Percentiles rank a stretch among this genome's conserved stretches.
These are phyloP conservation scores for Malaclemys terrapin DNA, from an alignment of 2,113 vertebrate species.

Conservation along the genomic window DNA sequence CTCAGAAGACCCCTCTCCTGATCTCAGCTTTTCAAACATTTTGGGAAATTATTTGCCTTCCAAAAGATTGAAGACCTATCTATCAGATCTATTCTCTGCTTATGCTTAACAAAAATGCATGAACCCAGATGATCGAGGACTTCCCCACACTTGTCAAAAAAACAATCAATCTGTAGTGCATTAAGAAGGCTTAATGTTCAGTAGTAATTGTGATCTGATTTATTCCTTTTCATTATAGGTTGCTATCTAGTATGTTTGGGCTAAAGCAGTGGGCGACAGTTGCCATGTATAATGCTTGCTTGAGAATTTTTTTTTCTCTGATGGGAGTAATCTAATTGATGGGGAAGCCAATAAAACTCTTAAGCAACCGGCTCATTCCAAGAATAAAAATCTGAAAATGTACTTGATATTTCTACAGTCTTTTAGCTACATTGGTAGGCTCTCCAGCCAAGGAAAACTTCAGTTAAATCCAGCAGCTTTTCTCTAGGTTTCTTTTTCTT, in stretches of 20 bases:
- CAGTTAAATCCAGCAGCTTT: too few relatives aligned
- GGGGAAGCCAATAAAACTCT: background rate
- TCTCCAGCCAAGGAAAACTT: too few relatives aligned
- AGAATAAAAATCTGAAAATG: background rate
- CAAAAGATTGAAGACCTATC: background rate
- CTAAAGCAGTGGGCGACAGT: background rate
- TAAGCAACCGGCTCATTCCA: background rate
- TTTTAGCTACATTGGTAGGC: too few relatives aligned
- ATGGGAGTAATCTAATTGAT: too few relatives aligned
- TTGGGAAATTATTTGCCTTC: background rate
- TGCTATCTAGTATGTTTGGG: background rate
- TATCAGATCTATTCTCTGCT: background rate
- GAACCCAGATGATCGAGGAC: background rate
- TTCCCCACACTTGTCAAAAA: rapidly evolving
- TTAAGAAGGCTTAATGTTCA: background rate
- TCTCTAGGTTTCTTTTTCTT: background rate
- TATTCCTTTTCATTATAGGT: background rate
- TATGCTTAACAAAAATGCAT: background rate
- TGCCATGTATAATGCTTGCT: background rate
- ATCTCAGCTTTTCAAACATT: background rate
- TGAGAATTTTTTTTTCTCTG: background rate
- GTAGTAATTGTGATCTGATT: background rate
- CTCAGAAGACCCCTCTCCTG: background rate
- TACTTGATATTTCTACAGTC: too few relatives aligned
- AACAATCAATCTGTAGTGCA: background rate